Conservation (phyloP, 2,797 vertebrate species). For the Acipenser ruthenus region DNA sequence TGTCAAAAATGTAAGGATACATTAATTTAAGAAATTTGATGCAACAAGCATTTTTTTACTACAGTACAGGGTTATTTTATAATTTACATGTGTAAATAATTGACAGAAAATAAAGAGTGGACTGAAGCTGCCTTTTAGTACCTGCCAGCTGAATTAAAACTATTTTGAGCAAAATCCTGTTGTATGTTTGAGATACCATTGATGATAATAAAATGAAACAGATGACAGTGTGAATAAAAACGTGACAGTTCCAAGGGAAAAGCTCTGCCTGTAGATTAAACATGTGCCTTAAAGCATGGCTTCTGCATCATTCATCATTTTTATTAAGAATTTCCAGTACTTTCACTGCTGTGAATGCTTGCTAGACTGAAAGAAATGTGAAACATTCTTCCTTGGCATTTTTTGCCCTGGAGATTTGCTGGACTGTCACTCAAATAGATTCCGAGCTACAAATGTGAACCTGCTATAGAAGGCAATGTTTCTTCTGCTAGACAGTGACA, state of each 20-base stretch:
- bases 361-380: not conserved
- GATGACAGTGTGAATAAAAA: constrained; percentile 8
- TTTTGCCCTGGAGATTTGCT: constrained; percentile 1
- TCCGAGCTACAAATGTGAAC: not conserved
- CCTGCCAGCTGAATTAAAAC: not conserved
- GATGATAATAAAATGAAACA: constrained; percentile 8
- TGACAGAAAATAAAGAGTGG: not conserved
- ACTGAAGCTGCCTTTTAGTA: not conserved
- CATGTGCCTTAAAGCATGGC: not conserved
- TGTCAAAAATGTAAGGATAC: no score
- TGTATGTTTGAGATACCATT: not conserved
- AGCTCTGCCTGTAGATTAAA: constrained; percentile 1
- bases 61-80: not conserved
- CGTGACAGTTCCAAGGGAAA: not conserved
- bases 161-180: not conserved
- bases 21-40: no score
- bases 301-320: not conserved
- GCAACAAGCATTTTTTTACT: no score
- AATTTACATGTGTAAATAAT: not conserved
- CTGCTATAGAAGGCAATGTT: not conserved
- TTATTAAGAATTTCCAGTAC: constrained; percentile 1
- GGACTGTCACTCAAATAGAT: constrained; percentile 3
- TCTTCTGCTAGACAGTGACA: not conserved
- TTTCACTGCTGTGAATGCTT: not conserved
- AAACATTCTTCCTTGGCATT: constrained; percentile 3